Percentiles rank a stretch among this genome's conserved stretches.
These are phyloP conservation scores for Thamnophis sirtalis DNA, from an alignment of 2,113 vertebrate species.

Conservation along the genomic window DNA sequence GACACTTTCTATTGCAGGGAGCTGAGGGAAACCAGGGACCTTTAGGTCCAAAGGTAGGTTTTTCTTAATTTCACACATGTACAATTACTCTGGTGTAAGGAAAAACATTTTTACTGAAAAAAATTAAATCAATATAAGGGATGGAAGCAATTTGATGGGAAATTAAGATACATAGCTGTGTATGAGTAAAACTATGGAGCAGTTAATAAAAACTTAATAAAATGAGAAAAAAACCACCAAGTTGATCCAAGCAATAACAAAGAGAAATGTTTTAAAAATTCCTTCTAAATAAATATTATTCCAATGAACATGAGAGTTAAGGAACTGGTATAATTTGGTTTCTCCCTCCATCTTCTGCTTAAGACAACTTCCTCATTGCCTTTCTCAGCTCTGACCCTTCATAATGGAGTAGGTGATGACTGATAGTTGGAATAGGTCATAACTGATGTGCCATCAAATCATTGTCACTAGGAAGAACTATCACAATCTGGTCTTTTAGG, in stretches of 20 bases:
- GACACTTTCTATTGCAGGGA: slow-evolving; percentile 28
- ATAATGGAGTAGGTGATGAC: neutral
- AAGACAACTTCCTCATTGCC: neutral
- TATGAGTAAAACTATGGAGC: neutral
- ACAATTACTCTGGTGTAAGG: neutral
- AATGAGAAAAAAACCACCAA: neutral
- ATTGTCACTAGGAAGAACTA: neutral
- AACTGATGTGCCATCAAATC: neutral
- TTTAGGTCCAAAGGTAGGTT: slow-evolving; percentile 38
- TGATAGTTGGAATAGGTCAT: neutral
- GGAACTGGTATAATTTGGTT: neutral
- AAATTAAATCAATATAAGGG: neutral
- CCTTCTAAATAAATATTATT: neutral
- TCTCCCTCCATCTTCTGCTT: neutral
- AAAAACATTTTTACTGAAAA: neutral
- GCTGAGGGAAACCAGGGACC: slow-evolving; percentile 45
- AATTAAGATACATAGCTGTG: neutral
- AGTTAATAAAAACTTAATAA: neutral
- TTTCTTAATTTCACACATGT: slow-evolving; percentile 5
- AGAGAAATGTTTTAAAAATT: neutral
- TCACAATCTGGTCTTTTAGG: neutral
- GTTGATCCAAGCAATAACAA: neutral
- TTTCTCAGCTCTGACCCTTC: neutral
- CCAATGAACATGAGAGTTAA: neutral
- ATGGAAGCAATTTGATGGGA: neutral